Evolutionary conservation across 1,140 invertebrate genomes (phyloP), one percentile per base, ranked within the genome.

Genomic region (Lepidotrigona ventralis): DNA sequence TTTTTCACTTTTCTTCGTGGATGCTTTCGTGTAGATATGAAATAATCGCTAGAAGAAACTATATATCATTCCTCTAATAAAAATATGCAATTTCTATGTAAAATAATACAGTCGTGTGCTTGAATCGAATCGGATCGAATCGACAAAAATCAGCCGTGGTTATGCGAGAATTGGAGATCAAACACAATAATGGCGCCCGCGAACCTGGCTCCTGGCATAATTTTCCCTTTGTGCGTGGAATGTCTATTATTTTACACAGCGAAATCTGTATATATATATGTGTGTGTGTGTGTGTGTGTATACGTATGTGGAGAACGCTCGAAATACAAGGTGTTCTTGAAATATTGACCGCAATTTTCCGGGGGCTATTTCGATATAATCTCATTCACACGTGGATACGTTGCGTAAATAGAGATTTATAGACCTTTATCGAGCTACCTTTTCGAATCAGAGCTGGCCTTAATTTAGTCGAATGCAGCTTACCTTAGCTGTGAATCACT

Each of bases 121-220:
- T n/a, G n/a, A n/a, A n/a, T n/a, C n/a, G n/a, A n/a, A n/a, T 46
- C 39, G 39, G 9, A 6, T 46, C 60, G 58, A 79, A 17, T 76
- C 39, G 39, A 70, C 19, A 53, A 87, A 84, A 84, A 76, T 81
- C 64, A 56, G 33, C 54, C 29, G 58, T 70, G 77, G 68, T 64
- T 71, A 64, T 39, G 64, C 9, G 51, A 23, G 26, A 46, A 75
- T n/a, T 6, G 39, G 64, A 69, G 79, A 58, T 73, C 71, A 58
- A 64, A 74, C 58, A 81, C 58, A 76, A 64, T 81, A 21, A 12
- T 14, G 29, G 23, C 26, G 29, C 46, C 23, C 39, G 58, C 23
- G 39, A 53, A 54, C 46, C 46, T 33, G 12, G 29, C 33, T 26
- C 6, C 51, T 19, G 29, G 60, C 23, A 69, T 79, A 79, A 79